Evolutionary conservation across 2,888 invertebrate species (phyloP), one percentile per base, ranked within the genome.

Genomic region (Ophion ellenae): DNA sequence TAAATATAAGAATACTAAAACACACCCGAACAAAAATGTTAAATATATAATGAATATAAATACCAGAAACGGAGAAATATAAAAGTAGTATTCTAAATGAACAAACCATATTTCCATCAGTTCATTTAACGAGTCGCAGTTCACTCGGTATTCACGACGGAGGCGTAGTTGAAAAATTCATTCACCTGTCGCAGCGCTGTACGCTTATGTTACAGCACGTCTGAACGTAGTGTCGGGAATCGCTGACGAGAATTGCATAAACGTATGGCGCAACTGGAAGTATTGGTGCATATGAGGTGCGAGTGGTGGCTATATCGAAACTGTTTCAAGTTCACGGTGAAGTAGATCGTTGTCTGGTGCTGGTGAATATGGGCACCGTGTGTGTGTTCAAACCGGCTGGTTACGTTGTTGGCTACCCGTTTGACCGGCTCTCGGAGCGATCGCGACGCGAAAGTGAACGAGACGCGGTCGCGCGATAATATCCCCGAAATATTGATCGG

Each of bases 291-390:
- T 53, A 40, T 17, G 86, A 86, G 87, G 90, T 89, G 88, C 87
- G 85, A 61, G 24, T 9, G 86, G 89, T 87, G 88, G 87, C 83
- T 89, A 88, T 89, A 89, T 90, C 47, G 71, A 79, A 83, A 79
- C 89, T 88, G 88, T 90, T 89, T 89, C 90, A 90, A 90, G 90
- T 90, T 90, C 90, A 90, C 81, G 88, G 89, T 85, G 89, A 90
- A 78, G 78, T 79, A 64, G 78, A 61, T 63, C 69, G 83, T 40
- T 61, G 61, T 74, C 40, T 17, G 74, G 69, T 61, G 32, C 67
- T 70, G 20, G 57, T 71, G 40, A 32, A 61, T 14, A 24, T n/a
- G 66, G 40, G 40, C 40, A 40, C 3, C 47, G 47, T 47, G 14
- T 47, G 47, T 66, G 71, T 45, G 57, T 66, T 78, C 40, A 78